Conservation (phyloP, 2,113 vertebrate species). For the Geococcyx californianus region DNA sequence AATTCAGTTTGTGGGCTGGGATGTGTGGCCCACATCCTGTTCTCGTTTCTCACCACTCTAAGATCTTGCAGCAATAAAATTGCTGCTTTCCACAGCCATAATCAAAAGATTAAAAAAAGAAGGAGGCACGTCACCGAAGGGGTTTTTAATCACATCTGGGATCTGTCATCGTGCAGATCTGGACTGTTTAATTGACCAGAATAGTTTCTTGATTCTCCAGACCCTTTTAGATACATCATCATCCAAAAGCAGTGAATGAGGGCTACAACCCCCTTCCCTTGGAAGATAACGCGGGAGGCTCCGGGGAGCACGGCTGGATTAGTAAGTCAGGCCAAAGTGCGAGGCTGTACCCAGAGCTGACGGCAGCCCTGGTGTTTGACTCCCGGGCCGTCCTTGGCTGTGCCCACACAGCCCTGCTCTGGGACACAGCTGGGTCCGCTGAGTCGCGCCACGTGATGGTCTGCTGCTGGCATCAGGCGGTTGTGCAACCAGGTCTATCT, state of each 20-base stretch:
- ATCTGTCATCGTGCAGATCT: background rate
- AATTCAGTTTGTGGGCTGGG: background rate
- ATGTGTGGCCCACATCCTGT: fast-evolving
- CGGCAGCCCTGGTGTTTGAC: background rate
- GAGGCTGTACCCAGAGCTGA: background rate
- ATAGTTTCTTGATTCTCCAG: background rate
- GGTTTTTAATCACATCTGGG: conserved; percentile 7
- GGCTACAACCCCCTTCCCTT: background rate
- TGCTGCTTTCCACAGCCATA: background rate
- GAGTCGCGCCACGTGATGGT: background rate
- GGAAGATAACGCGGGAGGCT: conserved; percentile 19
- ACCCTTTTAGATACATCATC: background rate
- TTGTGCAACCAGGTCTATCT: conserved; percentile 23
- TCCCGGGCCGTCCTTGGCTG: conserved; percentile 1
- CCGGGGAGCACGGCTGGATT: conserved; percentile 14
- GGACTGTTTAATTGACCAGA: background rate
- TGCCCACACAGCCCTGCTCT: background rate
- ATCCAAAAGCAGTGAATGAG: background rate
- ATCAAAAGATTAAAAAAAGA: background rate
- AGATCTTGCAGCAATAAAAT: background rate
- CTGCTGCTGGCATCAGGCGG: background rate
- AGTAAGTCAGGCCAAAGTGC: conserved; percentile 46
- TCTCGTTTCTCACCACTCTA: fast-evolving
- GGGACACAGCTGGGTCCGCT: background rate
- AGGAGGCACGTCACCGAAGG: background rate